Base-by-base conservation (phyloP, 2,113 vertebrate species). In the Scopus umbretta region DNA sequence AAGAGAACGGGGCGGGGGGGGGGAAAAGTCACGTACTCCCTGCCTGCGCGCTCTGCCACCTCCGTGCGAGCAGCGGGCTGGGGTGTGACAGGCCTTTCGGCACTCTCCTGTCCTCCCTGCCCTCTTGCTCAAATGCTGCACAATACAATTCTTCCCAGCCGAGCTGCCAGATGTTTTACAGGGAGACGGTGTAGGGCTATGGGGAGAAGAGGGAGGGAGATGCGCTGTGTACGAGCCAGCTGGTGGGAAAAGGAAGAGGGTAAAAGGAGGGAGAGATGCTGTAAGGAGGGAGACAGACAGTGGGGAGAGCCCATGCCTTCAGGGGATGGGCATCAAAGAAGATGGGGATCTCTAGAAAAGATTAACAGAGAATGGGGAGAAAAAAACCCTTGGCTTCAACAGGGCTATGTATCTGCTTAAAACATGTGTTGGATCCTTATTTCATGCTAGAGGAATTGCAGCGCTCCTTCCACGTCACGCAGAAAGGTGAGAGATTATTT, bases 21-120 rank as follows among this genome's bases (percentile, higher is more conserved):
- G 3, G 17, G 53, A 18, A 15, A 11, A 11, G 10, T 16, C 81
- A 40, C 1, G 0, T 18, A 20, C 25, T 80, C 38, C 53, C 7
- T 62, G 30, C 23, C 70, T 26, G 43, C 4, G 4, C 72, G 36
- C 66, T 76, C 43, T 5, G 9, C 27, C 80, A 66, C 70, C 86
- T 56, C 38, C 26, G 2, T 0, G 0, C 0, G 3, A 65, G 63
- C 15, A 0, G 67, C 34, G 47, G 55, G 40, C 42, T 34, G 47
- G 15, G 6, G 38, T 43, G 63, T 38, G 55, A 56, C 68, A 50
- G 65, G 15, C 16, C 71, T 67, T 29, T 63, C 1, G 1, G 55
- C 86, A 29, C 42, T 49, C 13, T 23, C 72, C 40, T 5, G 0
- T 27, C 53, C 76, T 59, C 52, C 58, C 38, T 80, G 58, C 59